Evolutionary conservation across 2,888 invertebrate species (phyloP).

Genomic region (Cantharis flavilabris): DNA sequence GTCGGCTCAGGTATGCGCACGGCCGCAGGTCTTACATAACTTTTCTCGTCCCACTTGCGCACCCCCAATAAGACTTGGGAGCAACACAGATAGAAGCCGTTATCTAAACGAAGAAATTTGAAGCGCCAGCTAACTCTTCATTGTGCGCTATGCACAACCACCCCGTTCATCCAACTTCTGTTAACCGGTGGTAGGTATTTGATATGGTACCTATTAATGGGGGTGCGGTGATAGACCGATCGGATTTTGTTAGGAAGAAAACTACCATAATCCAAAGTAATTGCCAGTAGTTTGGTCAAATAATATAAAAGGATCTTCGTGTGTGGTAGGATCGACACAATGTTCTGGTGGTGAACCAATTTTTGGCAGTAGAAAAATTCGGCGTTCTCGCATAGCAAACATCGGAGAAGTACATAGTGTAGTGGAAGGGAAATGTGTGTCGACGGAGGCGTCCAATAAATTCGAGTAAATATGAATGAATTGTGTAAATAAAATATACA

Average conservation of each 20-base stretch:
- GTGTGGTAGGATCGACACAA: not conserved
- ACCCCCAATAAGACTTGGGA: slow-evolving; percentile 19
- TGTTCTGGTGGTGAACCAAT: not conserved
- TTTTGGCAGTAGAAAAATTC: not conserved
- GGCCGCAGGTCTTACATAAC: slow-evolving; percentile 40
- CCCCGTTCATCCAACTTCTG: not conserved
- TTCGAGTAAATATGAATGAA: not conserved
- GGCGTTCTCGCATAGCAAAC: not conserved
- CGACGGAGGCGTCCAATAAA: not conserved
- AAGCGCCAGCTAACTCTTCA: not conserved
- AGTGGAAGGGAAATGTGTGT: not conserved
- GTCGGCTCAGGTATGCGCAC: slow-evolving; percentile 42
- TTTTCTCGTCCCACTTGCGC: slow-evolving; percentile 38
- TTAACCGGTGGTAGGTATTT: not conserved
- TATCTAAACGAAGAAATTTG: slow-evolving; percentile 4
- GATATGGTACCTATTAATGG: not conserved
- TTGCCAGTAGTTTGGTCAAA: not conserved
- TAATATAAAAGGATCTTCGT: not conserved
- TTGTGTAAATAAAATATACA: slow-evolving; percentile 1
- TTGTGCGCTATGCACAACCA: not conserved
- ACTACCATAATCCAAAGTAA: not conserved
- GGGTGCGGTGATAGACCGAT: not conserved
- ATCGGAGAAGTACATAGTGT: not conserved
- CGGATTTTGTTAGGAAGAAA: not conserved
- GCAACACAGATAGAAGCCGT: slow-evolving; percentile 28